These are phyloP conservation scores for Chloroclystis v-ata DNA, from an alignment of 2,888 invertebrate genomes.

Conservation along the genomic window DNA sequence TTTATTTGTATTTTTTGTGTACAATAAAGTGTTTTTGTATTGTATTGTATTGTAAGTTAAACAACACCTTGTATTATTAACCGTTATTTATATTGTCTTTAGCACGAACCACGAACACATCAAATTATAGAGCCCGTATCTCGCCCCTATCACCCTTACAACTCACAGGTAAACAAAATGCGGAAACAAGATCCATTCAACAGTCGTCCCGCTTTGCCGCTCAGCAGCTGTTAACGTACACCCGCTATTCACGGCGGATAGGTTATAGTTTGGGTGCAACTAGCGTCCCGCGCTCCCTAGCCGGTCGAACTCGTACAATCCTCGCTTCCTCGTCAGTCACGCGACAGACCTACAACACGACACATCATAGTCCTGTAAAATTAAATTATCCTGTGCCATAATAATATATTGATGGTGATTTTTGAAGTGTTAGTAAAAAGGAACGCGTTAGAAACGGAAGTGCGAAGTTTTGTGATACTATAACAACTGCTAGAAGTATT, in stretches of 20 bases:
- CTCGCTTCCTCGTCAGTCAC: constrained; percentile 51
- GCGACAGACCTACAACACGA: constrained; percentile 59
- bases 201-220: constrained; percentile 54
- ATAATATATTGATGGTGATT: no score
- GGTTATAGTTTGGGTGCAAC: constrained; percentile 69
- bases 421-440: no score
- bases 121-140: not conserved
- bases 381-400: no score
- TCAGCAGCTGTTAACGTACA: constrained; percentile 41
- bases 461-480: constrained; percentile 40
- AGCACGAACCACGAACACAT: no score
- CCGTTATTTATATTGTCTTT: no score
- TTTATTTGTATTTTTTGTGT: no score
- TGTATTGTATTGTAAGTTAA: no score
- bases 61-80: no score
- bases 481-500: constrained; percentile 62
- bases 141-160: not conserved
- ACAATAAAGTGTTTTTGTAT: no score
- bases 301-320: constrained; percentile 17
- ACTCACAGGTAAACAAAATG: constrained; percentile 36
- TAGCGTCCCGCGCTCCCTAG: constrained; percentile 53
- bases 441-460: constrained; percentile 50
- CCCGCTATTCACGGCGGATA: constrained; percentile 65
- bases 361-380: constrained; percentile 35
- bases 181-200: constrained; percentile 58